Evolutionary conservation across 2,113 vertebrate species (phyloP), one percentile per base, ranked within the genome.

Genomic region (Pseudopodoces humilis): DNA sequence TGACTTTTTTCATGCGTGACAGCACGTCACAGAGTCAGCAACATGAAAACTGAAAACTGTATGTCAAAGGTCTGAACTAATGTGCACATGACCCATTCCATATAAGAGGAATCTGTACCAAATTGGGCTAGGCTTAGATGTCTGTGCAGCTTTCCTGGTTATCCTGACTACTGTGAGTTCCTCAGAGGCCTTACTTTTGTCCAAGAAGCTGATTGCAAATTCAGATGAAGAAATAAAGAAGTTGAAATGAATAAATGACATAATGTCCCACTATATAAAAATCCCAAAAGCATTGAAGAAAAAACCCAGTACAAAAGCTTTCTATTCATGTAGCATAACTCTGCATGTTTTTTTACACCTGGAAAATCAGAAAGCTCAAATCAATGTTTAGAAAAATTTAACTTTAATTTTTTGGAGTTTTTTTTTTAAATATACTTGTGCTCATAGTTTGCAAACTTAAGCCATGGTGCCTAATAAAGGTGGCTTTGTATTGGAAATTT

Each of bases 351-450:
- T 82, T 79, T 84, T 41, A 82, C 30, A 60, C 8, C 19, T 56
- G 18, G 14, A 56, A 33, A 82, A 77, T 49, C 21, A 60, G 44
- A 63, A 39, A 63, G 39, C 18, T 85, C 13, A 77, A 69, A 64
- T 56, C 58, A 24, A 15, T 62, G 25, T 33, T 65, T 55, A 94
- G 25, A 77, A 28, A 76, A 90, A 77, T 6, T 60, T 41, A n/a
- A 28, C 18, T 37, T 75, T 21, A 76, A 22, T 1, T 8, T 58
- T 43, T 47, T 5, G 0, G 4, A 0, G 2, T 0, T 3, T 55
- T 64, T 70, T 20, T 44, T 10, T 39, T 12, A 39, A 27, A 63
- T 4, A 11, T 46, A 14, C 12, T 46, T 4, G 2, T 23, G 9
- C 16, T 84, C 27, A 55, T 10, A 18, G 35, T 41, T 82, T 65